Evolutionary conservation across 2,888 invertebrate genomes (phyloP).

Genomic region (Pseudococcus longispinus): DNA sequence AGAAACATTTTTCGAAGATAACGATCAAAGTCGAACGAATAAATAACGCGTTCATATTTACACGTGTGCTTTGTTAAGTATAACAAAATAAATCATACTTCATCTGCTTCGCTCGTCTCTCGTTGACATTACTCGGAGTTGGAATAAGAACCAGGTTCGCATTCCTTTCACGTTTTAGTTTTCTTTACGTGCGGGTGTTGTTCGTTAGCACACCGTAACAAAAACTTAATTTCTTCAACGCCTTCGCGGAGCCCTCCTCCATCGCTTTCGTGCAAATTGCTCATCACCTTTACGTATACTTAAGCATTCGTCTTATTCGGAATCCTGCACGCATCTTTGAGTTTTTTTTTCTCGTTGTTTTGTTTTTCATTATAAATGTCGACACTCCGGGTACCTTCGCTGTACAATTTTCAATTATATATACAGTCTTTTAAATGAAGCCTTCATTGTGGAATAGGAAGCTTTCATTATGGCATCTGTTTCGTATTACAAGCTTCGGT

Average conservation of each 20-base stretch:
- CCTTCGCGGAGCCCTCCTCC: not conserved
- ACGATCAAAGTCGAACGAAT: slow-evolving; percentile 28
- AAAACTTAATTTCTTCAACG: slow-evolving; percentile 18
- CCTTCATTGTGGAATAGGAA: not conserved
- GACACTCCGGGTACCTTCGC: too few relatives aligned
- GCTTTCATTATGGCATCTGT: not conserved
- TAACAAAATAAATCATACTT: slow-evolving; percentile 25
- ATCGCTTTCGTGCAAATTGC: not conserved
- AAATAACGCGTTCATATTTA: not conserved
- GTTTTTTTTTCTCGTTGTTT: not conserved
- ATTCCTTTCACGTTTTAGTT: slow-evolving; percentile 10
- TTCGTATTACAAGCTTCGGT: not conserved
- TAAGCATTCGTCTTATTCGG: slow-evolving; percentile 11
- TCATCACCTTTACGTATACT: slow-evolving; percentile 7
- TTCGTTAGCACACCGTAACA: not conserved
- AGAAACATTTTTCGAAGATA: slow-evolving; percentile 18
- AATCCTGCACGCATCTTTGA: not conserved
- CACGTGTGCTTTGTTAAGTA: slow-evolving; percentile 40
- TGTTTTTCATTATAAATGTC: not conserved
- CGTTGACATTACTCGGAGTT: not conserved
- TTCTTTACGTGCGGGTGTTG: not conserved
- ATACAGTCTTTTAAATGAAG: not conserved
- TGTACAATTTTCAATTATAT: not conserved
- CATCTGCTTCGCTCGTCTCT: not conserved
- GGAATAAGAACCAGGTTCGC: not conserved